Evolutionary conservation across 2,888 invertebrate species (phyloP).

Genomic region (Apamea epomidion): DNA sequence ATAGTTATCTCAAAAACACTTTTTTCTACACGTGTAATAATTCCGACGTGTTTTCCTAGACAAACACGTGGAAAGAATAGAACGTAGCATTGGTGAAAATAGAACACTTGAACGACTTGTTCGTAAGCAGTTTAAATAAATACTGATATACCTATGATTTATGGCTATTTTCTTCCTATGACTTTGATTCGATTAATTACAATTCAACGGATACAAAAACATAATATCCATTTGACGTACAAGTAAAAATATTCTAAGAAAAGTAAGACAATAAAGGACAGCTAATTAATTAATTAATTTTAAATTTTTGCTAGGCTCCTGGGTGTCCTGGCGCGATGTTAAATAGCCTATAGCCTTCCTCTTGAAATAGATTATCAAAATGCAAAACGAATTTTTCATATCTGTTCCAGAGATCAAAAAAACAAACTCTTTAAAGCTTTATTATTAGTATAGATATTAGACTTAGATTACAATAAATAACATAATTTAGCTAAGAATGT

Average conservation of each 20-base stretch:
- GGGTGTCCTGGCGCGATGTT: too few species aligned
- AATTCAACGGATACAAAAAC: neutral
- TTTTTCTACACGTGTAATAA: constrained; percentile 13
- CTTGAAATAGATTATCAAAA: too few species aligned
- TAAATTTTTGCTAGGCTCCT: too few species aligned
- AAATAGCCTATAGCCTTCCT: too few species aligned
- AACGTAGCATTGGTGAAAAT: constrained; percentile 7
- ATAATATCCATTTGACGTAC: neutral
- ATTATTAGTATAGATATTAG: neutral
- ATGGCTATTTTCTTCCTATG: neutral
- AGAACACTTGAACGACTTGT: neutral
- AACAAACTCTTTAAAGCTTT: neutral
- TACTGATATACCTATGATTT: neutral
- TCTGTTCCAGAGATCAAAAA: neutral
- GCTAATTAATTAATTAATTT: constrained; percentile 21
- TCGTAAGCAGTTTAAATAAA: constrained; percentile 2
- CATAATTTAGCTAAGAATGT: neutral
- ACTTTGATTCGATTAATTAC: constrained; percentile 6
- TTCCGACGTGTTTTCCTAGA: neutral
- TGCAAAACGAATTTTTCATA: too few species aligned
- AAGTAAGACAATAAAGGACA: neutral
- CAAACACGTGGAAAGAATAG: neutral
- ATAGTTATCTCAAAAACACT: neutral
- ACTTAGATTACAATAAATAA: neutral
- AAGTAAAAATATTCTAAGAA: neutral